Evolutionary conservation across 2,797 vertebrate genomes (phyloP).

Genomic region (Mormyrops attenuatus): DNA sequence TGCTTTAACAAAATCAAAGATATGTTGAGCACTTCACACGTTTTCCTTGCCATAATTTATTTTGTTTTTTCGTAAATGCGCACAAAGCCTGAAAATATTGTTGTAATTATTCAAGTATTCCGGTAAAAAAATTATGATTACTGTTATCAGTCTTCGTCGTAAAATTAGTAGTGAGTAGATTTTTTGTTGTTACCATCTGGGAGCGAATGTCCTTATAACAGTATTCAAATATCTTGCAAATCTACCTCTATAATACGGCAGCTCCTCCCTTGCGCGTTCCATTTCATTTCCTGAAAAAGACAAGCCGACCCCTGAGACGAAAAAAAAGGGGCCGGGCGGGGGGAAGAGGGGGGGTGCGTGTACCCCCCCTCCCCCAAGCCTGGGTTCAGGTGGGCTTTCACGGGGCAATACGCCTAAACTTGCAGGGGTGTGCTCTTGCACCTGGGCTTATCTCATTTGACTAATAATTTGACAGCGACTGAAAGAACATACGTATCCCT

Average conservation of each 20-base stretch:
- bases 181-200: slow-evolving; percentile 13
- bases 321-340: slow-evolving; percentile 46
- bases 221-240: slow-evolving; percentile 15
- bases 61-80: not conserved
- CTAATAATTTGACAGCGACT: slow-evolving; percentile 29
- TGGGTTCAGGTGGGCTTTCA: slow-evolving; percentile 58
- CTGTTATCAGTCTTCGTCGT: not conserved
- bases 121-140: not conserved
- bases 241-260: slow-evolving; percentile 32
- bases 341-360: slow-evolving; percentile 35
- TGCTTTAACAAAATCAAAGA: slow-evolving; percentile 32
- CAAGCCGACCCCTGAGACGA: slow-evolving; percentile 55
- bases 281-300: slow-evolving; percentile 58
- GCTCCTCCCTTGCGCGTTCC: slow-evolving; percentile 39
- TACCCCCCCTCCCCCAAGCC: slow-evolving; percentile 11
- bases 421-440: slow-evolving; percentile 27
- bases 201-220: slow-evolving; percentile 13
- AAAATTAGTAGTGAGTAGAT: slow-evolving; percentile 26
- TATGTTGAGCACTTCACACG: not conserved
- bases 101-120: not conserved
- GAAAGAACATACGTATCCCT: slow-evolving; percentile 15
- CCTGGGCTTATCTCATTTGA: slow-evolving; percentile 22
- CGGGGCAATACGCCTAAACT: slow-evolving; percentile 45
- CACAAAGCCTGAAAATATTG: not conserved
- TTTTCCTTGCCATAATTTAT: not conserved